These are phyloP conservation scores for Unio pictorum DNA, from an alignment of 2,888 invertebrate genomes.

Conservation along the genomic window DNA sequence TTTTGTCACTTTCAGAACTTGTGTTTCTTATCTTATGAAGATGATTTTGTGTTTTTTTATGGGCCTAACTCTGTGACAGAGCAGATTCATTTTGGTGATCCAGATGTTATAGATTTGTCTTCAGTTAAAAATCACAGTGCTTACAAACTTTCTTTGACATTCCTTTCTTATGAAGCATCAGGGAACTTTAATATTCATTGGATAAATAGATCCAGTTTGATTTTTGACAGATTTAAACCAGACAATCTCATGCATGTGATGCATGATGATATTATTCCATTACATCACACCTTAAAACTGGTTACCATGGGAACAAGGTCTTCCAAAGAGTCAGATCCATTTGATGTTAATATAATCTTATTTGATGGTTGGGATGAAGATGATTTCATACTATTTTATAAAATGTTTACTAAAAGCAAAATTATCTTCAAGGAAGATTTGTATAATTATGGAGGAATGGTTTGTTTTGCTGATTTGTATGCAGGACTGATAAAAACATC, in stretches of 20 bases:
- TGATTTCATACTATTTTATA: constrained; percentile 66
- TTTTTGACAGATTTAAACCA: constrained; percentile 73
- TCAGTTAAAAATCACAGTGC: constrained; percentile 71
- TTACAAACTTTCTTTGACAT: constrained; percentile 60
- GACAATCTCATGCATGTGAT: constrained; percentile 76
- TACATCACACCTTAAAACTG: constrained; percentile 67
- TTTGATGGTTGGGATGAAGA: constrained; percentile 60
- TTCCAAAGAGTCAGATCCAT: constrained; percentile 3
- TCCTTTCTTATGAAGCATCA: constrained; percentile 56
- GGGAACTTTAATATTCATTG: constrained; percentile 42
- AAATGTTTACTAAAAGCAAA: constrained; percentile 56
- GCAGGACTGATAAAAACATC: constrained; percentile 71
- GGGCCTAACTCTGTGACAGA: too few species aligned
- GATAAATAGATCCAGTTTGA: constrained; percentile 50
- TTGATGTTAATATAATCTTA: constrained; percentile 59
- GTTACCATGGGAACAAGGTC: constrained; percentile 19
- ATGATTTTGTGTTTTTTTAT: constrained; percentile 68
- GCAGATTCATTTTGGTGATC: constrained; percentile 33
- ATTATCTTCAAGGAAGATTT: constrained; percentile 48
- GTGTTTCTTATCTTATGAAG: constrained; percentile 66
- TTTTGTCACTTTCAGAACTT: constrained; percentile 71
- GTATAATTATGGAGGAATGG: constrained; percentile 30
- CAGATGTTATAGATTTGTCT: constrained; percentile 65
- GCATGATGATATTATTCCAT: constrained; percentile 74
- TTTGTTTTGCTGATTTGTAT: constrained; percentile 70